Evolutionary conservation across 2,888 invertebrate genomes (phyloP).

Genomic region (Drosophila kanekoi): DNA sequence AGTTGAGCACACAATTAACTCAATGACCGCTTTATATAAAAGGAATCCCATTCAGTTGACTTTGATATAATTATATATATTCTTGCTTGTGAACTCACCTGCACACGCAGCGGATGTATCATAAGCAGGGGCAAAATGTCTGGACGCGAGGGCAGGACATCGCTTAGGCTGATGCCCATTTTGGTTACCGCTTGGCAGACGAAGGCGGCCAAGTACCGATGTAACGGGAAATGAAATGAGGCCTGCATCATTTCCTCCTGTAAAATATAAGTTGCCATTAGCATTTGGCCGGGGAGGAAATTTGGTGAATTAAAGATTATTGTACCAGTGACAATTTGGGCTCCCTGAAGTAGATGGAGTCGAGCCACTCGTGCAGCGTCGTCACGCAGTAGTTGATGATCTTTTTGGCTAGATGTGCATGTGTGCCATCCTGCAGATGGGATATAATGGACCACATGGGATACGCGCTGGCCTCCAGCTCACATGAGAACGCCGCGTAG

Average conservation of each 20-base stretch:
- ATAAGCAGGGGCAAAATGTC: conserved; percentile 93
- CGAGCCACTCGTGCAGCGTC: conserved; percentile 95
- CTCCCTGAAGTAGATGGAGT: conserved; percentile 91
- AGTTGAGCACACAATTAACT: too few relatives aligned
- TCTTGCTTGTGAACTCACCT: conserved; percentile 88
- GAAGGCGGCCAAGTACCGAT: conserved; percentile 96
- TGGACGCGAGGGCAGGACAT: conserved; percentile 92
- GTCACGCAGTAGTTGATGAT: conserved; percentile 91
- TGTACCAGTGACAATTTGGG: conserved; percentile 86
- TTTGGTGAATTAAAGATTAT: too few relatives aligned
- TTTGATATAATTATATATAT: too few relatives aligned
- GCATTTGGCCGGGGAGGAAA: too few relatives aligned
- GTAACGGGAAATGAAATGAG: conserved; percentile 98
- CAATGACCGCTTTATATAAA: too few relatives aligned
- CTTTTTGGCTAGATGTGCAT: conserved; percentile 90
- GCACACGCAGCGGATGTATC: conserved; percentile 96
- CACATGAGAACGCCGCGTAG: conserved; percentile 98
- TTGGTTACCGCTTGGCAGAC: conserved; percentile 93
- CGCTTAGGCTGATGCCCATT: conserved; percentile 91
- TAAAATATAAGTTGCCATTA: conserved; percentile 55
- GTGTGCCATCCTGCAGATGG: conserved; percentile 91
- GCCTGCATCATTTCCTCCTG: conserved; percentile 93
- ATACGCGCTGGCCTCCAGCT: conserved; percentile 98
- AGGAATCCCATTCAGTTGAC: too few relatives aligned
- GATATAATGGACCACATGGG: conserved; percentile 99